Evolutionary conservation across 1,140 invertebrate genomes (phyloP).

Genomic region (Gryon sp.): DNA sequence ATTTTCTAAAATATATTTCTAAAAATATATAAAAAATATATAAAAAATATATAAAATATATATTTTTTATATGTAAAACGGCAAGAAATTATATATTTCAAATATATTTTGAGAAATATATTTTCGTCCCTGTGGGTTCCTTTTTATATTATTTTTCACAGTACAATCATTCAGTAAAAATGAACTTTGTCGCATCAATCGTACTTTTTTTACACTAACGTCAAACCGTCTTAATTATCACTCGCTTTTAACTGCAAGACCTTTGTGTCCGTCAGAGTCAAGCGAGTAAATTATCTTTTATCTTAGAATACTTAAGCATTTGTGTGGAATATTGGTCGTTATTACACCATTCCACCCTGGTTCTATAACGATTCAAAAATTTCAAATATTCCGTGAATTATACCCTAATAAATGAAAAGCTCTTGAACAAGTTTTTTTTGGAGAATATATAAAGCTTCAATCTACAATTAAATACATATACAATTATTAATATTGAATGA

Average conservation of each 20-base stretch:
- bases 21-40: no score
- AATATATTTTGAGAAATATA: no score
- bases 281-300: constrained; percentile 17
- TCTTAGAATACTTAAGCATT: background rate
- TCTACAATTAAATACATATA: no score
- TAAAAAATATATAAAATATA: no score
- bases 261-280: constrained; percentile 4
- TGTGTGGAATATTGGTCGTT: constrained; percentile 5
- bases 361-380: constrained; percentile 1
- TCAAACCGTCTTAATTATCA: constrained; percentile 37
- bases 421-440: constrained; percentile 3
- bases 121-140: no score
- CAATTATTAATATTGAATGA: no score
- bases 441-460: no score
- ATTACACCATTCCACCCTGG: constrained; percentile 7
- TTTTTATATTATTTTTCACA: constrained; percentile 19
- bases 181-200: constrained; percentile 29
- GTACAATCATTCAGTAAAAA: constrained; percentile 10
- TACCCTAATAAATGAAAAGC: constrained; percentile 23
- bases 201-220: constrained; percentile 16
- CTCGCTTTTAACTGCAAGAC: background rate
- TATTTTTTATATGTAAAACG: no score
- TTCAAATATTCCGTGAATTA: constrained; percentile 16
- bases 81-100: no score
- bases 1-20: no score